Percentiles rank a stretch among this genome's conserved stretches.
Conservation (phyloP, 2,797 vertebrate species). For the Sebastes baramenuke region DNA sequence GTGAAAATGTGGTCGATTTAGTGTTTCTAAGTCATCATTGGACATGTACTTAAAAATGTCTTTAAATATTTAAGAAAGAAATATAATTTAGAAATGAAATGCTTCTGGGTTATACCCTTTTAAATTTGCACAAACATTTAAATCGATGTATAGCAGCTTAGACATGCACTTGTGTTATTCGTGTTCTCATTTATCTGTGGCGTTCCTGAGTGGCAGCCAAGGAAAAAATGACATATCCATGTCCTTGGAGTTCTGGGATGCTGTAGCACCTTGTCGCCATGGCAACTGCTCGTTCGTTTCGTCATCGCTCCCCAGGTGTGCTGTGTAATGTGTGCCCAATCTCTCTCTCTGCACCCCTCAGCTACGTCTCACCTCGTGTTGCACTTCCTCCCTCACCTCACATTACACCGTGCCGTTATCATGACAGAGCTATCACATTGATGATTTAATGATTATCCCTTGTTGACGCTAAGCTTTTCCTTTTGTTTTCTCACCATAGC, state of each 20-base stretch:
- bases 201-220: conserved; percentile 33
- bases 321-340: conserved; percentile 53
- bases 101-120: neutral
- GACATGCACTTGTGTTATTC: neutral
- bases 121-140: neutral
- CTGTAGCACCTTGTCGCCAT: conserved; percentile 73
- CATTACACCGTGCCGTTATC: neutral
- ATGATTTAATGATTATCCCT: neutral
- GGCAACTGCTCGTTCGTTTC: conserved; percentile 66
- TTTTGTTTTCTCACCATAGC: conserved; percentile 19
- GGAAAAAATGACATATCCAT: conserved; percentile 48
- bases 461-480: conserved; percentile 3
- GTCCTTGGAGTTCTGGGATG: conserved; percentile 58
- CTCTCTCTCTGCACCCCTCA: conserved; percentile 27
- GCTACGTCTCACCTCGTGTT: conserved; percentile 20
- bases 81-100: neutral
- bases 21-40: neutral
- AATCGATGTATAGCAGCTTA: neutral
- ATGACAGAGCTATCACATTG: neutral
- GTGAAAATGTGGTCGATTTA: conserved; percentile 16
- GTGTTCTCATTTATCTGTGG: neutral
- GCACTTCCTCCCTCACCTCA: conserved; percentile 11
- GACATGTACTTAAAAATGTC: neutral
- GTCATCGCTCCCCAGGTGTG: conserved; percentile 73
- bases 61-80: neutral